These are phyloP conservation scores for Holocentrus rufus DNA, from an alignment of 2,797 vertebrate genomes.

Conservation along the genomic window DNA sequence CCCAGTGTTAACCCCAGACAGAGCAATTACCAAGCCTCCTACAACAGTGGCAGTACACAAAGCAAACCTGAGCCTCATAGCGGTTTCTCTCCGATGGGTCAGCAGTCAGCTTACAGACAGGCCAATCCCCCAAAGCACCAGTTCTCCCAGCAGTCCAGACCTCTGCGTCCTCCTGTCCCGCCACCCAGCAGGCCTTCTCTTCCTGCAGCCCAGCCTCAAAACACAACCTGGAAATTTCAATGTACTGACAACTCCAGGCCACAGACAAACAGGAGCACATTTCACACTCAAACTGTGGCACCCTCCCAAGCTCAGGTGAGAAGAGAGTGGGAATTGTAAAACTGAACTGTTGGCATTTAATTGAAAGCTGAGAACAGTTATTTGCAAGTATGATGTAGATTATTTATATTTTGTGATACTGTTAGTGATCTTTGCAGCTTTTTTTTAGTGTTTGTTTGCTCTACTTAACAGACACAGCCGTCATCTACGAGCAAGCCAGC, in stretches of 20 bases:
- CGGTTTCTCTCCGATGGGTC: constrained; percentile 57
- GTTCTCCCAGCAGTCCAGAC: constrained; percentile 59
- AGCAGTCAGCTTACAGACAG: constrained; percentile 57
- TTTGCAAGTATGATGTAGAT: not conserved
- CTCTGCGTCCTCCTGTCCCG: constrained; percentile 31
- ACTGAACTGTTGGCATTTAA: not conserved
- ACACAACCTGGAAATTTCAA: constrained; percentile 72
- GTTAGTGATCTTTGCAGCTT: not conserved
- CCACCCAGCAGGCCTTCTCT: constrained; percentile 40
- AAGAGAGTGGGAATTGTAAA: not conserved
- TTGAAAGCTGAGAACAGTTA: not conserved
- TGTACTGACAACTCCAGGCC: constrained; percentile 61
- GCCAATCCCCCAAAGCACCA: constrained; percentile 45
- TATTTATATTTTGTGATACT: not conserved
- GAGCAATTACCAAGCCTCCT: constrained; percentile 47
- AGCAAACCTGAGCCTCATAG: constrained; percentile 45
- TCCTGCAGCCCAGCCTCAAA: constrained; percentile 46
- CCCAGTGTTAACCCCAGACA: constrained; percentile 40
- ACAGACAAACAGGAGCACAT: constrained; percentile 39
- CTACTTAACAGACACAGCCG: constrained; percentile 70
- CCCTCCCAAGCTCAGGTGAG: constrained; percentile 57
- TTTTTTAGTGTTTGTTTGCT: constrained; percentile 14
- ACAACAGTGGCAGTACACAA: constrained; percentile 41
- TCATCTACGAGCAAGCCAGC: constrained; percentile 72
- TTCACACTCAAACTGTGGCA: constrained; percentile 20